Evolutionary conservation across 2,113 vertebrate species (phyloP).

Genomic region (Brachypteracias leptosomus): DNA sequence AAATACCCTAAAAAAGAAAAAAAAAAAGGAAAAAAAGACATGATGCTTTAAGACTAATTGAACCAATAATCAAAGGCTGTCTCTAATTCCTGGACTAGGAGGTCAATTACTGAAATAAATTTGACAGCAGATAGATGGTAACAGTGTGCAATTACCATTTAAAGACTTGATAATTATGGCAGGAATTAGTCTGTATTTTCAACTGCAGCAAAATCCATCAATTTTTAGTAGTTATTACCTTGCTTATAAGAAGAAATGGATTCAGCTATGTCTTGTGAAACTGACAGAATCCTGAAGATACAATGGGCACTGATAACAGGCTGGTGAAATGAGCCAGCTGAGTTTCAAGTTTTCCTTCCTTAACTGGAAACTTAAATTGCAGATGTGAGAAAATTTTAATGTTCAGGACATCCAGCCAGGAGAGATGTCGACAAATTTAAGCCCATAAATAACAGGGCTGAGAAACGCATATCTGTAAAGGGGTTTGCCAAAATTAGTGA

Average conservation of each 20-base stretch:
- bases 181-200: conserved; percentile 58
- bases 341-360: background rate
- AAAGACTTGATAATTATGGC: conserved; percentile 57
- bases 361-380: background rate
- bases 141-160: conserved; percentile 54
- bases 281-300: background rate
- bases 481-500: background rate
- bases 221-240: conserved; percentile 51
- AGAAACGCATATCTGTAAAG: fast-evolving
- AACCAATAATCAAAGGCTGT: conserved; percentile 65
- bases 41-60: conserved; percentile 51
- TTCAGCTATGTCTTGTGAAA: background rate
- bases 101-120: conserved; percentile 65
- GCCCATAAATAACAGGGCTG: background rate
- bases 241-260: conserved; percentile 14
- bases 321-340: background rate
- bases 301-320: background rate
- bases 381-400: background rate
- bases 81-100: conserved; percentile 25
- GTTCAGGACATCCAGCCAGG: background rate
- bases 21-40: background rate
- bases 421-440: background rate
- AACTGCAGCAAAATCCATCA: conserved; percentile 32
- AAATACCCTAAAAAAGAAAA: background rate
- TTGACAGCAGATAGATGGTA: conserved; percentile 53